phyloP scores from a whole-genome alignment of 2,888 invertebrate genomes.

The Drosophila buzzatii region DNA sequence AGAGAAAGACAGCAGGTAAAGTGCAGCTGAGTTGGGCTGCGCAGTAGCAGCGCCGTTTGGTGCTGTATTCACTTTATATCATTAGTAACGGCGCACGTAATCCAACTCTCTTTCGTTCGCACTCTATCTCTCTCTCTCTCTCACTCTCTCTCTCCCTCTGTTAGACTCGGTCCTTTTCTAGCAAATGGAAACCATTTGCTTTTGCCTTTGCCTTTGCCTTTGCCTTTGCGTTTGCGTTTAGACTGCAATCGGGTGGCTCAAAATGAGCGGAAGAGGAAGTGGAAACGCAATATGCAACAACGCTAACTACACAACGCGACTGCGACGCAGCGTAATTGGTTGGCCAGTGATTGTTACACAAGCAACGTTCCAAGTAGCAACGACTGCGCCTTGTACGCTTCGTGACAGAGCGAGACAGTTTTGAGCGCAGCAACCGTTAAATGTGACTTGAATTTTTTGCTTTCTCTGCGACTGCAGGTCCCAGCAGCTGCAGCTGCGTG shows the following conservation, averaged over 20 bases:
- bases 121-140: constrained; percentile 40
- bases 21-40: constrained; percentile 47
- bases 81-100: constrained; percentile 76
- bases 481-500: constrained; percentile 31
- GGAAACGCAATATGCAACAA: constrained; percentile 75
- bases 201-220: background rate
- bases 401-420: constrained; percentile 51
- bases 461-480: constrained; percentile 47
- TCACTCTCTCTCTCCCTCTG: constrained; percentile 24
- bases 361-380: constrained; percentile 45
- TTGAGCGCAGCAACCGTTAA: constrained; percentile 48
- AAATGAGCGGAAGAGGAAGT: constrained; percentile 77
- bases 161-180: constrained; percentile 23
- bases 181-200: constrained; percentile 24
- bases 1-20: constrained; percentile 11
- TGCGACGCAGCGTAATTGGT: constrained; percentile 72
- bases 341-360: constrained; percentile 68
- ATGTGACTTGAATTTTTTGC: constrained; percentile 34
- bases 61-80: constrained; percentile 73
- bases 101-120: constrained; percentile 46
- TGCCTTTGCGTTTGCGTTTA: constrained; percentile 9
- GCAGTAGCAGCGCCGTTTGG: constrained; percentile 28
- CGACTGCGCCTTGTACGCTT: constrained; percentile 16
- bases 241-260: constrained; percentile 36
- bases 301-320: constrained; percentile 45